Percentiles rank a stretch among this genome's conserved stretches.
Evolutionary conservation across 2,888 invertebrate genomes (phyloP).

Genomic region (Cryptosula pallasiana): DNA sequence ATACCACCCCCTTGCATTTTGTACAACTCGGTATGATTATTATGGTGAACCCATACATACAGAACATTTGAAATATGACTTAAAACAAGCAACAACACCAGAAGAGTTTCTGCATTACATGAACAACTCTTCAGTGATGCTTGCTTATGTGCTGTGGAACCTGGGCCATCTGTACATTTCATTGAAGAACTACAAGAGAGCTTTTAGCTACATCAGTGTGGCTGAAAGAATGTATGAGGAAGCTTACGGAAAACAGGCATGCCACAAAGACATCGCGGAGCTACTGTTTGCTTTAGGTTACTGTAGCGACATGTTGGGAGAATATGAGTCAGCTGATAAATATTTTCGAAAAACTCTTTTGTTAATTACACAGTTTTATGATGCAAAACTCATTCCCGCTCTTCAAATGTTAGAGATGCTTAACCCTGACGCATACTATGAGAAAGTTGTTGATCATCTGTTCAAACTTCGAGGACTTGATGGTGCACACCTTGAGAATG

Average conservation of each 20-base stretch:
- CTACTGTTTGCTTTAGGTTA: not conserved
- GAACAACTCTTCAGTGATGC: not conserved
- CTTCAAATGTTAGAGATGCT: no score
- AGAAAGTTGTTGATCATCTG: no score
- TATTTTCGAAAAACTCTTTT: not conserved
- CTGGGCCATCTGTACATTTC: not conserved
- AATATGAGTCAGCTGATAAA: not conserved
- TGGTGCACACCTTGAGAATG: no score
- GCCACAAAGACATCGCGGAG: not conserved
- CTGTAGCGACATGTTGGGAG: not conserved
- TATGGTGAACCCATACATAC: not conserved
- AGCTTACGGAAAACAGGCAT: not conserved
- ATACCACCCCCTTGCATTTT: not conserved
- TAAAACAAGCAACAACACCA: no score
- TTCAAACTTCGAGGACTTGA: no score
- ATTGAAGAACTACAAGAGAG: not conserved
- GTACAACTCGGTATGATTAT: not conserved
- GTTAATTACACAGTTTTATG: not conserved
- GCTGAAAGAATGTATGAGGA: not conserved
- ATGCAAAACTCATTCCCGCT: no score
- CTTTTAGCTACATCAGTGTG: not conserved
- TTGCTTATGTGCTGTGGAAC: not conserved
- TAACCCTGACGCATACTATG: no score
- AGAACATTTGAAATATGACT: no score
- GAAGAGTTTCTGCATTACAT: not conserved